These are phyloP conservation scores for Epizoanthus illoricatus DNA, from an alignment of 92 coral and sea anemone genomes.

Conservation along the genomic window DNA sequence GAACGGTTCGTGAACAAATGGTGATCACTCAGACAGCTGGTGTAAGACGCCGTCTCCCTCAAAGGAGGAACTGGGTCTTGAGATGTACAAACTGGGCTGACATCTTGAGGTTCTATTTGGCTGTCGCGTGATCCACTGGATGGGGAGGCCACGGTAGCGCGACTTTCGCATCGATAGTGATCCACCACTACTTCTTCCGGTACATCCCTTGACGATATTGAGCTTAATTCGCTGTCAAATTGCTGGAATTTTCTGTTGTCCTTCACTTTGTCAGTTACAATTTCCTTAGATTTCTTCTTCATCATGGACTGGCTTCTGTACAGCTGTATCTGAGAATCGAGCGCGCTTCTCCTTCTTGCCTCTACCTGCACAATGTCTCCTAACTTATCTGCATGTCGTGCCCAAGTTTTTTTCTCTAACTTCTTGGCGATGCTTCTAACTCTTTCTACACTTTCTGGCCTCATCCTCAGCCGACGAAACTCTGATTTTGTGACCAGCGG, in stretches of 20 bases:
- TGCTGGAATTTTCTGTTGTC: not conserved
- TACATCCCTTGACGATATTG: too few species aligned
- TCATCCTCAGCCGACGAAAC: conserved; percentile 22
- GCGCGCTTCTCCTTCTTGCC: conserved; percentile 11
- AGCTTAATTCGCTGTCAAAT: not conserved
- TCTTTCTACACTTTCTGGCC: conserved; percentile 39
- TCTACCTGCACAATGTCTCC: not conserved
- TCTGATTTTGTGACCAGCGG: conserved; percentile 20
- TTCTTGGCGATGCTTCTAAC: conserved; percentile 52
- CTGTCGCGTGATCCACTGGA: not conserved
- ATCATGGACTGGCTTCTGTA: conserved; percentile 5
- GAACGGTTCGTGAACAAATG: not conserved
- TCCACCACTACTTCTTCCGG: too few species aligned
- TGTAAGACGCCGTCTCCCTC: not conserved
- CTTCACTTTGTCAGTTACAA: not conserved
- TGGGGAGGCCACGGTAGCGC: not conserved
- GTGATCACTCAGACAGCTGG: not conserved
- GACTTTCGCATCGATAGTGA: too few species aligned
- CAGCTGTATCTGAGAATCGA: conserved; percentile 14
- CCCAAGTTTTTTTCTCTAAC: conserved; percentile 65
- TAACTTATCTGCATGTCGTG: conserved; percentile 35
- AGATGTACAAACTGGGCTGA: too few species aligned
- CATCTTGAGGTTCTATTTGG: not conserved
- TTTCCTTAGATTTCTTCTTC: not conserved
- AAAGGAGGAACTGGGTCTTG: not conserved